phyloP scores from a whole-genome alignment of 2,888 invertebrate genomes.

The Agrilus cyanescens region DNA sequence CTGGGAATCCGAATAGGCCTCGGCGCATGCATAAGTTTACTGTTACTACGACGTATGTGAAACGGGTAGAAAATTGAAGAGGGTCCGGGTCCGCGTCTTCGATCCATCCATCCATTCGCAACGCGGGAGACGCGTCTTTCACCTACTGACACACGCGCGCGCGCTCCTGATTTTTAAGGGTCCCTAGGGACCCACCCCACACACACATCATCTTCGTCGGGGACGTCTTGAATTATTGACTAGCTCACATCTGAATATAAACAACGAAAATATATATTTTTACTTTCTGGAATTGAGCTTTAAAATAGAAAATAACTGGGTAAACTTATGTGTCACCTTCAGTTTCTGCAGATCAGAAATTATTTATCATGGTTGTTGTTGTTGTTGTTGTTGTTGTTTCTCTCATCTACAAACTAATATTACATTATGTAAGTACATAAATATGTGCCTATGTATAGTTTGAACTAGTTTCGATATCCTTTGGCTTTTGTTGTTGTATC shows the following conservation, averaged over 20 bases:
- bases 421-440: too few relatives aligned
- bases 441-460: too few relatives aligned
- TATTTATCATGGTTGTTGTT: too few relatives aligned
- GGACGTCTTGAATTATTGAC: constrained; percentile 17
- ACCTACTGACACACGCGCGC: constrained; percentile 15
- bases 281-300: too few relatives aligned
- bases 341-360: too few relatives aligned
- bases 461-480: too few relatives aligned
- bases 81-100: constrained; percentile 12
- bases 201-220: constrained; percentile 21
- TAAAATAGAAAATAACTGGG: too few relatives aligned
- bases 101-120: constrained; percentile 6
- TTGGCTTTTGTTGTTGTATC: too few relatives aligned
- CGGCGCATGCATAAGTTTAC: constrained; percentile 16
- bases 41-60: constrained; percentile 20
- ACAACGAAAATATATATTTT: background rate
- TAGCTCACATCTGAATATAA: constrained; percentile 19
- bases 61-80: constrained; percentile 19
- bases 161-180: constrained; percentile 22
- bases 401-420: too few relatives aligned
- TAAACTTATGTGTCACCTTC: too few relatives aligned
- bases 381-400: too few relatives aligned
- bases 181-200: constrained; percentile 22
- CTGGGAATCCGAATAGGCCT: constrained; percentile 23
- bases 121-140: constrained; percentile 12